Conservation (phyloP, 2,113 vertebrate genomes). For the Saccopteryx leptura region DNA sequence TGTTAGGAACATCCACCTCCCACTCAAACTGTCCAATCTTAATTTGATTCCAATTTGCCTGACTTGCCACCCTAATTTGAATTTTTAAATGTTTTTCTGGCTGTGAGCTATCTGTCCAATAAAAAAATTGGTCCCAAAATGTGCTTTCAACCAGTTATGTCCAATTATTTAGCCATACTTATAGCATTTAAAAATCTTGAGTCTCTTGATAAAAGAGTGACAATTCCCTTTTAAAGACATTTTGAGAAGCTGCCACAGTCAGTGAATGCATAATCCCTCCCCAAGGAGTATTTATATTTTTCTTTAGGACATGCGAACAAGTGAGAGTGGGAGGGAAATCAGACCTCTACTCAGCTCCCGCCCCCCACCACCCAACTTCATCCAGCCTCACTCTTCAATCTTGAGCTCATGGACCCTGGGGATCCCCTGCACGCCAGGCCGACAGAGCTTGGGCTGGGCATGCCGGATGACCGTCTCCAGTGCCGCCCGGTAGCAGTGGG, state of each 20-base stretch:
- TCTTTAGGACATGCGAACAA: neutral
- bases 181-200: slow-evolving; percentile 19
- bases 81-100: neutral
- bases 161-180: neutral
- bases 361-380: neutral
- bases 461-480: slow-evolving; percentile 93
- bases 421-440: slow-evolving; percentile 92
- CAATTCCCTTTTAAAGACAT: slow-evolving; percentile 24
- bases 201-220: neutral
- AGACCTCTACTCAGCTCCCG: neutral
- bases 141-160: neutral
- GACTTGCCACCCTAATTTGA: neutral
- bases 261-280: neutral
- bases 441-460: slow-evolving; percentile 85
- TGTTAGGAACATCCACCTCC: neutral
- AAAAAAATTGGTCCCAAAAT: neutral
- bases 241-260: neutral
- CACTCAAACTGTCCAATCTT: neutral
- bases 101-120: neutral
- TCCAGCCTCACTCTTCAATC: slow-evolving; percentile 92
- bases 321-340: neutral
- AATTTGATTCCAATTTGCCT: neutral
- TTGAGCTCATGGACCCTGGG: slow-evolving; percentile 91
- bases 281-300: neutral
- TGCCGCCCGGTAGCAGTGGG: slow-evolving; percentile 93